These are phyloP conservation scores for Polyergus mexicanus DNA, from an alignment of 1,140 invertebrate species.

Conservation along the genomic window DNA sequence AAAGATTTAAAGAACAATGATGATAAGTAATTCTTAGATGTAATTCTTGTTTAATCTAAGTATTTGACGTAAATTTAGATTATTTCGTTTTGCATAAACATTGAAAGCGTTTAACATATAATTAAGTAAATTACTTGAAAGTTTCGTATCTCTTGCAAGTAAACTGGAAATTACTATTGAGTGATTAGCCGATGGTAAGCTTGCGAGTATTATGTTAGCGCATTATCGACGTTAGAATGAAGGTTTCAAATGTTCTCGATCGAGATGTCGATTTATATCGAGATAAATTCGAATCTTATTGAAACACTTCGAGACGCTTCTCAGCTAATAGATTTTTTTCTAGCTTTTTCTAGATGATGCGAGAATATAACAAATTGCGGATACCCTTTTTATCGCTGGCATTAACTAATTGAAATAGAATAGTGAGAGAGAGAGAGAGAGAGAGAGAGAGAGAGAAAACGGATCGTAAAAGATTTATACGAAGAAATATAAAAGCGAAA, in stretches of 20 bases:
- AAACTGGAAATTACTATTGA: conserved; percentile 23
- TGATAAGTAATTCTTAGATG: background rate
- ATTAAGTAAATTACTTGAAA: conserved; percentile 10
- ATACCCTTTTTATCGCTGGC: conserved; percentile 1
- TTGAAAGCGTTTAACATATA: background rate
- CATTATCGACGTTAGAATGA: conserved; percentile 29
- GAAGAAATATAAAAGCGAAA: background rate
- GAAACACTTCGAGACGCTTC: background rate
- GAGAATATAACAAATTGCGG: conserved; percentile 2
- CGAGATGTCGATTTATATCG: background rate
- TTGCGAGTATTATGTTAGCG: background rate
- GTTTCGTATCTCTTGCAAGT: conserved; percentile 3
- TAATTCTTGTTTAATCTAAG: too few species aligned
- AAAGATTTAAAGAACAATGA: background rate
- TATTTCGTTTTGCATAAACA: background rate
- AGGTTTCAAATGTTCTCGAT: background rate
- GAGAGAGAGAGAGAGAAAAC: conserved; percentile 1
- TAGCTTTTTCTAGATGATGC: background rate
- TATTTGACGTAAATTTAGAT: background rate
- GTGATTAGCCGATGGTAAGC: conserved; percentile 44
- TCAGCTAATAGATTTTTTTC: conserved; percentile 11
- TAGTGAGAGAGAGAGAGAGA: too few species aligned
- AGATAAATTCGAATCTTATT: background rate
- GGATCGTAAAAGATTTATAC: background rate
- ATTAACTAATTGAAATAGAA: conserved; percentile 52